Percentiles rank a stretch among this genome's conserved stretches.
Evolutionary conservation across 2,113 vertebrate species (phyloP).

Genomic region (Antennarius striatus): DNA sequence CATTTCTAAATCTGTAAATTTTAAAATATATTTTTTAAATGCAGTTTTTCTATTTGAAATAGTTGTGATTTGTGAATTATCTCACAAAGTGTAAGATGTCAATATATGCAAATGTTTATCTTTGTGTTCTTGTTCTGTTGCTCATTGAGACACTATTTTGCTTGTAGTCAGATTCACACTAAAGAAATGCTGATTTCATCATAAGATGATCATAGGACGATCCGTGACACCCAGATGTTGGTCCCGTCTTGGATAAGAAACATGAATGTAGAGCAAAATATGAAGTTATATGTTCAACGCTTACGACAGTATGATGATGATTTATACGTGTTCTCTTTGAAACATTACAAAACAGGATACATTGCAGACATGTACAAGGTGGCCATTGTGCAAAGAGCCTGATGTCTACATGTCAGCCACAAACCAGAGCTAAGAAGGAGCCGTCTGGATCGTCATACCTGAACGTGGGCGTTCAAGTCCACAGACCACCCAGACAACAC

Average conservation of each 20-base stretch:
- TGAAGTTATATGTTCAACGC: constrained; percentile 14
- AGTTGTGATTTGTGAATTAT: constrained; percentile 20
- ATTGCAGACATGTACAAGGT: constrained; percentile 36
- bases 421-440: constrained; percentile 13
- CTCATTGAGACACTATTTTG: constrained; percentile 5
- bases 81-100: constrained; percentile 5
- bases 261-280: not conserved
- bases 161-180: constrained; percentile 3
- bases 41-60: not conserved
- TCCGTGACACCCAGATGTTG: constrained; percentile 15
- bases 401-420: constrained; percentile 15
- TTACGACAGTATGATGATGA: constrained; percentile 3
- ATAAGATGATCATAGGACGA: too few species aligned
- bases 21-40: not conserved
- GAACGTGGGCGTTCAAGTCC: constrained; percentile 10
- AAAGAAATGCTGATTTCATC: not conserved
- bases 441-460: not conserved
- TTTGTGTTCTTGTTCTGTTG: constrained; percentile 41
- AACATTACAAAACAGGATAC: constrained; percentile 4
- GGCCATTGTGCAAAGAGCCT: constrained; percentile 63
- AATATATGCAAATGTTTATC: constrained; percentile 11
- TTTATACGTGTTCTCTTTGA: constrained; percentile 15
- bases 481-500: not conserved
- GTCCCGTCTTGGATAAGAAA: constrained; percentile 9
- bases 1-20: not conserved